Base-by-base conservation (phyloP, 2,113 vertebrate genomes). In the Argyrosomus japonicus region DNA sequence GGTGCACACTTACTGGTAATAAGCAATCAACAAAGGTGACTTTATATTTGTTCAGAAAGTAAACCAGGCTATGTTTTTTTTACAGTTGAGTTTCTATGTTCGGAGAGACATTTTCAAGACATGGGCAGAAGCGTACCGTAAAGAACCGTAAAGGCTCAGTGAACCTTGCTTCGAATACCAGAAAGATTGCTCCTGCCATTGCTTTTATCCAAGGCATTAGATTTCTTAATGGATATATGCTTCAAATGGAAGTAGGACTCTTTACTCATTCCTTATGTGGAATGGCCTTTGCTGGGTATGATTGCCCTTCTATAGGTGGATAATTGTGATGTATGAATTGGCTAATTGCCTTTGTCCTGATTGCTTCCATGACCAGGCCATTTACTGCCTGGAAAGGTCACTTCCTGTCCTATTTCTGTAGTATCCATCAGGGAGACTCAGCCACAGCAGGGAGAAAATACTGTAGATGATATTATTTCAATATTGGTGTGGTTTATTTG, bases 301-400 rank as follows among this genome's bases (percentile, higher is more conserved):
- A 86, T 81, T 92, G 86, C 82, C 74, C 93, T 80, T 91, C 75
- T 82, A 88, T 82, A 68, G 88, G 75, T 75, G 72, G 60, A 88
- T 85, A 88, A 93, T 84, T 93, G 88, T 89, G 90, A 94, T 94
- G 82, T 86, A 91, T 90, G 87, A 89, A 88, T 78, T 81, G 78
- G 71, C 82, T 94, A 94, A 95, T 94, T 93, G 90, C 84, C 85
- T 90, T 84, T 87, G 91, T 92, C 86, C 86, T 84, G 85, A 90
- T 89, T 23, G 78, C 87, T 84, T 86, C 58, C 58, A 67, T 91
- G 92, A 88, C 86, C 84, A 76, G 83, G 81, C 64, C 80, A 57
- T 75, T 90, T 92, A 77, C 88, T 83, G 67, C 54, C 87, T 89
- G 78, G 69, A 92, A 91, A 92, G 92, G 90, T 84, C 83, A 85